Base-by-base conservation (phyloP, 2,888 invertebrate species). In the Heterodera filipjevi region DNA sequence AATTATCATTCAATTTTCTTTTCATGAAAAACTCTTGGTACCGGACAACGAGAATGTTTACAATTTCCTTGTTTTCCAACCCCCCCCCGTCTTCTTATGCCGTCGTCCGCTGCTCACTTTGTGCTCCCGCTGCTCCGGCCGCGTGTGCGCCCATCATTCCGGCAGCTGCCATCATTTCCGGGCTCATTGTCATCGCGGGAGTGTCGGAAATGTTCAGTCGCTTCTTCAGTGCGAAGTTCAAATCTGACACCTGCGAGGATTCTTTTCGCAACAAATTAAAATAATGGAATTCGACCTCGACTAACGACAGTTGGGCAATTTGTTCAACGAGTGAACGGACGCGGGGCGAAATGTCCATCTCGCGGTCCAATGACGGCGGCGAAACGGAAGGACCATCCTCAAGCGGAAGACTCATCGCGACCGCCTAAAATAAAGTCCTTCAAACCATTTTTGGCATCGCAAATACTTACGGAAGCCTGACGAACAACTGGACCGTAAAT, bases 211-310 rank as follows among this genome's bases (percentile, higher is more conserved):
- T 86, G 82, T 89, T 89, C 71, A 88, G 82, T 16, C 84, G 82
- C 81, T 89, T 88, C 81, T 89, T 88, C 66, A 88, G 81, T 53
- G 87, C 88, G 83, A 84, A 87, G 81, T 88, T 88, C 33, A 88
- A 83, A 72, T 88, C 88, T 32, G 87, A 83, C 12, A 87, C 88
- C 76, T 88, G 87, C 39, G 27, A 59, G n/a, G 27, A 27, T 10
- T 10, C 27, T 59, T 1, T 27, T 5, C 27, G 27, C 27, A n/a
- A 59, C 10, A 27, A 59, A 59, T 10, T n/a, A 59, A 59, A 59
- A 5, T 27, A 19, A 14, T 49, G 3, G 59, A 27, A 59, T 10
- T 12, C 8, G 8, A 59, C 59, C 12, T 59, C 59, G 22, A 89
- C 81, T 30, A 88, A 81, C 19, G 84, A 83, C 46, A 88, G 83